Evolutionary conservation across 2,888 invertebrate genomes (phyloP).

Genomic region (Oscheius sp.): DNA sequence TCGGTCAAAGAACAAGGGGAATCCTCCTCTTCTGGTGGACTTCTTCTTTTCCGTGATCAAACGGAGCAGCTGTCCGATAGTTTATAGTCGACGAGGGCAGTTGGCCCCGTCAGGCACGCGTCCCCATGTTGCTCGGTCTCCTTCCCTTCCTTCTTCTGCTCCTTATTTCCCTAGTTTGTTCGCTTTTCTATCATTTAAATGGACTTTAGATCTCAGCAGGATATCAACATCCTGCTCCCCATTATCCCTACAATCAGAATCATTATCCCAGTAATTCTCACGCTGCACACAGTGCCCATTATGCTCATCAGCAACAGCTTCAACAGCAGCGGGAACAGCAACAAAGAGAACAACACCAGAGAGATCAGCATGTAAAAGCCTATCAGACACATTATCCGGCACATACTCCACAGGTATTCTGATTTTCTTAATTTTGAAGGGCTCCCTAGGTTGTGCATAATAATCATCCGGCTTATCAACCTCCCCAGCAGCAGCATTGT

Average conservation of each 20-base stretch:
- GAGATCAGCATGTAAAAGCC: constrained; percentile 45
- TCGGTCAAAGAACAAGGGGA: too few relatives aligned
- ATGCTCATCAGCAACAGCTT: constrained; percentile 24
- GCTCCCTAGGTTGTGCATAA: constrained; percentile 2
- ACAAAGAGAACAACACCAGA: constrained; percentile 16
- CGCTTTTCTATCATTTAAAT: not conserved
- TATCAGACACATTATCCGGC: constrained; percentile 51
- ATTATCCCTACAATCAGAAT: not conserved
- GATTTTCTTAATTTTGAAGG: not conserved
- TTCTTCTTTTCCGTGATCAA: constrained; percentile 13
- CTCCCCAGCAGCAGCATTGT: constrained; percentile 45
- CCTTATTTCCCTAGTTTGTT: not conserved
- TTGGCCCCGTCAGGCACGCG: constrained; percentile 25
- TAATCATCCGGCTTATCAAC: constrained; percentile 29
- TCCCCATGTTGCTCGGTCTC: constrained; percentile 27
- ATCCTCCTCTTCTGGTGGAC: too few relatives aligned
- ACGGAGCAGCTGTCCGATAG: constrained; percentile 25
- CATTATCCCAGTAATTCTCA: not conserved
- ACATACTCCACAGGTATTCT: constrained; percentile 14
- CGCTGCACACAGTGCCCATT: not conserved
- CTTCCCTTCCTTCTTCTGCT: constrained; percentile 16
- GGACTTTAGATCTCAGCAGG: not conserved
- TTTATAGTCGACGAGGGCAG: constrained; percentile 33
- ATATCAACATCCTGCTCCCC: constrained; percentile 6
- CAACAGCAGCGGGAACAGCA: constrained; percentile 21